phyloP scores from a whole-genome alignment of 2,797 vertebrate genomes.

The Eulemur albifrons region DNA sequence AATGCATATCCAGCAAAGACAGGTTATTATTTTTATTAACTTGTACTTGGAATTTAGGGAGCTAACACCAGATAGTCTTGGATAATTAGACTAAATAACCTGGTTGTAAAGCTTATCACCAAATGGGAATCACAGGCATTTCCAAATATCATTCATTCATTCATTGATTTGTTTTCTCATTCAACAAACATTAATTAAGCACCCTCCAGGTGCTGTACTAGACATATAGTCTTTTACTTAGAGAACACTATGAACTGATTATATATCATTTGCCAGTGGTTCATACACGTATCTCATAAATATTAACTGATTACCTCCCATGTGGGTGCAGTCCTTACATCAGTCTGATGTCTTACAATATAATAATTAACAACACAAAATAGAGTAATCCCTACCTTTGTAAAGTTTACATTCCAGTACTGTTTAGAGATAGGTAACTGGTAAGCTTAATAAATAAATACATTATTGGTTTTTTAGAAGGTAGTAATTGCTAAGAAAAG shows the following conservation, averaged over 20 bases:
- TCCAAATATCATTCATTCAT: not conserved
- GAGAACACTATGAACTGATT: not conserved
- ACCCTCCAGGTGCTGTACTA: fast-evolving
- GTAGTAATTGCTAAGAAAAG: not conserved
- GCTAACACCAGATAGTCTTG: not conserved
- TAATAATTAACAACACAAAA: not conserved
- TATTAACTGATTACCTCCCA: not conserved
- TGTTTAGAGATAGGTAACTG: not conserved
- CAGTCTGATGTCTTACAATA: not conserved
- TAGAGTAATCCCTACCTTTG: not conserved
- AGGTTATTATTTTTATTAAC: not conserved
- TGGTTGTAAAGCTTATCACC: not conserved
- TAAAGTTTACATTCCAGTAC: not conserved
- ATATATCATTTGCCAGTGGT: not conserved
- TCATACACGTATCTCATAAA: not conserved
- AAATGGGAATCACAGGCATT: not conserved
- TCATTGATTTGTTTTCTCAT: not conserved
- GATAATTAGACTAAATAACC: not conserved
- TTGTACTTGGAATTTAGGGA: not conserved
- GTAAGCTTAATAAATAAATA: not conserved
- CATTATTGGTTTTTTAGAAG: not conserved
- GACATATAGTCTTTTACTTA: not conserved
- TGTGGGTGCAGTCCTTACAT: not conserved
- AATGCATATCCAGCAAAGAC: not conserved
- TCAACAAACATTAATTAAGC: not conserved